Percentiles rank a stretch among this genome's conserved stretches.
Evolutionary conservation across 2,797 vertebrate species (phyloP).

Genomic region (Pseudochaenichthys georgianus): DNA sequence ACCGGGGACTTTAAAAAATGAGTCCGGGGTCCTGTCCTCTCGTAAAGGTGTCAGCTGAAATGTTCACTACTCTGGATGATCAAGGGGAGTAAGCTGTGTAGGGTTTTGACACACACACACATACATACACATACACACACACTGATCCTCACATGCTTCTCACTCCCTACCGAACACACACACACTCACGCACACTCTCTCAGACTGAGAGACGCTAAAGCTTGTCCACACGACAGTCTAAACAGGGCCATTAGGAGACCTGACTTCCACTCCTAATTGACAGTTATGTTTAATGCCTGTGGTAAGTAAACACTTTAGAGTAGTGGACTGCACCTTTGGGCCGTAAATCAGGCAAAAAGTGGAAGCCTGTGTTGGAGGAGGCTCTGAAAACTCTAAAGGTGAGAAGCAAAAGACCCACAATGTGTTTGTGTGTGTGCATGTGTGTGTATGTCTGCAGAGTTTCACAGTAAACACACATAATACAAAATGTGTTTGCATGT

Average conservation of each 20-base stretch:
- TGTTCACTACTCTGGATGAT: conserved; percentile 84
- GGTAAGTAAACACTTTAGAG: conserved; percentile 75
- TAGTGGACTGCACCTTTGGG: conserved; percentile 56
- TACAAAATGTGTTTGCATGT: background rate
- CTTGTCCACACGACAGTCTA: conserved; percentile 67
- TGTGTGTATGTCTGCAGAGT: background rate
- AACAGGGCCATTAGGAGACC: conserved; percentile 78
- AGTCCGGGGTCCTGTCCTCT: conserved; percentile 83
- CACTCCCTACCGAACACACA: conserved; percentile 5
- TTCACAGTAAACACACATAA: conserved; percentile 4
- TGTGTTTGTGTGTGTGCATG: background rate
- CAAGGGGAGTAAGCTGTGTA: conserved; percentile 79
- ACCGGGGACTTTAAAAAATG: conserved; percentile 72
- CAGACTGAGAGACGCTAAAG: conserved; percentile 77
- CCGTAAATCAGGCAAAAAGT: conserved; percentile 62
- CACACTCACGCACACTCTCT: conserved; percentile 19
- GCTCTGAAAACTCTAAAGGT: conserved; percentile 40
- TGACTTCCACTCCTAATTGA: conserved; percentile 79
- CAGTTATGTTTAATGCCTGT: conserved; percentile 79
- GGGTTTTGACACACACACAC: conserved; percentile 44
- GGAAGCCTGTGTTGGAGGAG: conserved; percentile 25
- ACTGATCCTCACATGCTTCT: conserved; percentile 14
- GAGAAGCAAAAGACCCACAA: conserved; percentile 20
- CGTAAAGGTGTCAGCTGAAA: conserved; percentile 89
- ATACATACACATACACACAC: conserved; percentile 33